These are phyloP conservation scores for Cottoperca gobio DNA, from an alignment of 2,797 vertebrate genomes.

Conservation along the genomic window DNA sequence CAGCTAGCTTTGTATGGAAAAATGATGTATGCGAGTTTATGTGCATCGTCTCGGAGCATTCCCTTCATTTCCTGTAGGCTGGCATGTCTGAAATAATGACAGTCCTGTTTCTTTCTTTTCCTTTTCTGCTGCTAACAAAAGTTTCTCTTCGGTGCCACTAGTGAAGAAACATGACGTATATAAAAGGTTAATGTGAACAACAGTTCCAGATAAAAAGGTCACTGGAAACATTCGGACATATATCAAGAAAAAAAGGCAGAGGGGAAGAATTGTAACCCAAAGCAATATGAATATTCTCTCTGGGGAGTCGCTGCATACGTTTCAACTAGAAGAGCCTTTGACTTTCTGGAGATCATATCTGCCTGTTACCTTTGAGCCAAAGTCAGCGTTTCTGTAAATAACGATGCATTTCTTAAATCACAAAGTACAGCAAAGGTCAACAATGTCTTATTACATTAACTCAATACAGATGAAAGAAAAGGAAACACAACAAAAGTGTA, in stretches of 20 bases:
- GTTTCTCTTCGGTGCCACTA: conserved; percentile 58
- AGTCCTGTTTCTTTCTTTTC: conserved; percentile 46
- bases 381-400: conserved; percentile 17
- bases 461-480: conserved; percentile 1
- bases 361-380: too few species aligned
- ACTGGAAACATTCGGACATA: conserved; percentile 63
- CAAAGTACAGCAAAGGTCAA: not conserved
- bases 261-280: conserved; percentile 28
- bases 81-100: conserved; percentile 65
- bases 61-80: conserved; percentile 60
- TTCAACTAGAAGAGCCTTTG: conserved; percentile 21
- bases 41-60: conserved; percentile 34
- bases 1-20: conserved; percentile 58
- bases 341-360: too few species aligned
- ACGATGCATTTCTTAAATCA: conserved; percentile 3
- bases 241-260: conserved; percentile 48
- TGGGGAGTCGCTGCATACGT: conserved; percentile 17
- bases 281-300: conserved; percentile 40
- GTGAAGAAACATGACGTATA: conserved; percentile 76
- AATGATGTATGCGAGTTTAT: conserved; percentile 11
- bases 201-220: conserved; percentile 78
- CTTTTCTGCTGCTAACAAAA: conserved; percentile 46
- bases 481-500: not conserved
- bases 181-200: conserved; percentile 79
- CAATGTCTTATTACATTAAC: not conserved